These are phyloP conservation scores for Protaetia brevitarsis DNA, from an alignment of 1,140 invertebrate species.

Conservation along the genomic window DNA sequence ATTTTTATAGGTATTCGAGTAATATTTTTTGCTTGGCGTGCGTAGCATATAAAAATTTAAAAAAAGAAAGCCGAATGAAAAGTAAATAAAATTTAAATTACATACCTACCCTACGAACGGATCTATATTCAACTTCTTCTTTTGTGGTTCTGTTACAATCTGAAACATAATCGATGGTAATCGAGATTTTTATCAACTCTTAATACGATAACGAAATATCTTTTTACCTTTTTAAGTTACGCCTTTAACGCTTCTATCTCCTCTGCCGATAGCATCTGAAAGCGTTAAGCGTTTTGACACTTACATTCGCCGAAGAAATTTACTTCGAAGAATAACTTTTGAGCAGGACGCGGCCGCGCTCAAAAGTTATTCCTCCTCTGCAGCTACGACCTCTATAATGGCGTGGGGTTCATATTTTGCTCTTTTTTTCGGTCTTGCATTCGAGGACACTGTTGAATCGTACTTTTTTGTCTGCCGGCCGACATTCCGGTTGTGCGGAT, in stretches of 20 bases:
- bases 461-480: neutral
- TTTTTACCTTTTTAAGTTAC: neutral
- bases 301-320: neutral
- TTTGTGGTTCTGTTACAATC: neutral
- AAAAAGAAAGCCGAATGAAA: too few species aligned
- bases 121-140: neutral
- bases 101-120: neutral
- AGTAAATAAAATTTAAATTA: neutral
- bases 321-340: neutral
- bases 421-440: neutral
- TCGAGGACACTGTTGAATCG: neutral
- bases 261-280: neutral
- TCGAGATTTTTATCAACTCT: slow-evolving; percentile 1
- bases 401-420: neutral
- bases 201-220: neutral
- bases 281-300: neutral
- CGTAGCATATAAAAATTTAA: too few species aligned
- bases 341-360: neutral
- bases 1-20: too few species aligned
- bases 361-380: neutral
- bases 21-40: too few species aligned
- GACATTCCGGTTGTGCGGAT: neutral
- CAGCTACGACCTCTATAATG: neutral
- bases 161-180: neutral
- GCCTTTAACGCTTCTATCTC: neutral